phyloP scores from a whole-genome alignment of 2,888 invertebrate species.

The Ophraella communa region DNA sequence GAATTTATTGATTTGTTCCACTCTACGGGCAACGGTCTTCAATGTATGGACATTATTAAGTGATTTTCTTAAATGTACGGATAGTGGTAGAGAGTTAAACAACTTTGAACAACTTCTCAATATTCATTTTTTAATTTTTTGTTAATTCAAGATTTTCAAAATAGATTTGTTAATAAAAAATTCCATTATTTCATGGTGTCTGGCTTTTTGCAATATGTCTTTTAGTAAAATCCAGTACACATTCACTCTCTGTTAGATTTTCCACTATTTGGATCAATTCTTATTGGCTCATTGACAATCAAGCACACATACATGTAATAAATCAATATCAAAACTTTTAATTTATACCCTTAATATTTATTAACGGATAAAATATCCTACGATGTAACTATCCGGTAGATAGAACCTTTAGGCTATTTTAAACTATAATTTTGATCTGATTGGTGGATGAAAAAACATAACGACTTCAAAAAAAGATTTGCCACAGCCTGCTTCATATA shows the following conservation, averaged over 20 bases:
- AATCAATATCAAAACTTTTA: neutral
- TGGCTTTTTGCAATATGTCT: too few species aligned
- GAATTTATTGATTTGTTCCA: conserved; percentile 37
- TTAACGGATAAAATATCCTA: conserved; percentile 31
- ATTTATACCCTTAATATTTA: conserved; percentile 23
- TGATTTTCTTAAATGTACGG: too few species aligned
- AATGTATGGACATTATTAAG: conserved; percentile 4
- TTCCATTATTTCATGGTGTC: too few species aligned
- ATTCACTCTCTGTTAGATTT: too few species aligned
- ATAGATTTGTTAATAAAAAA: too few species aligned
- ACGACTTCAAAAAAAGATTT: conserved; percentile 1
- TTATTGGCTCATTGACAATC: too few species aligned
- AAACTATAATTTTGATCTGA: conserved; percentile 48
- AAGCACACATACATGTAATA: neutral
- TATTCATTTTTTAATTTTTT: too few species aligned
- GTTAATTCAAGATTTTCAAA: too few species aligned
- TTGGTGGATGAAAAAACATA: conserved; percentile 28
- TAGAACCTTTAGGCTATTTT: conserved; percentile 42
- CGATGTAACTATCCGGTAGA: conserved; percentile 49
- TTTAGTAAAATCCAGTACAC: too few species aligned
- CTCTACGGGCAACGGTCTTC: conserved; percentile 11
- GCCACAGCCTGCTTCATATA: conserved; percentile 41
- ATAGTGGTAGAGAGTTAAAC: too few species aligned
- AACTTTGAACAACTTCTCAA: too few species aligned
- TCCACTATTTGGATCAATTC: too few species aligned